Conservation (phyloP, 2,888 invertebrate genomes). For the Phymatocera aterrima region DNA sequence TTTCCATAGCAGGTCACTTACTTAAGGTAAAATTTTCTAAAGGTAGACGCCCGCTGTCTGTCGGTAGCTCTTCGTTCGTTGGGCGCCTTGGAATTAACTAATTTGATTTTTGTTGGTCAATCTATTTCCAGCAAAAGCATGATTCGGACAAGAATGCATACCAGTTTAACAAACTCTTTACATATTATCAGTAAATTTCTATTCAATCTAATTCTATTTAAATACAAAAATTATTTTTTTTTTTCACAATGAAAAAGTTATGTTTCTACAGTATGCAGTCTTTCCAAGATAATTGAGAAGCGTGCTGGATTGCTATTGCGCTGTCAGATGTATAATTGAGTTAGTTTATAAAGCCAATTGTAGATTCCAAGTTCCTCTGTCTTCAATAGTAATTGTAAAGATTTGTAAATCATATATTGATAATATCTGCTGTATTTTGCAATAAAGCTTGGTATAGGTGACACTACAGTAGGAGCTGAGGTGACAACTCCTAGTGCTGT, state of each 20-base stretch:
- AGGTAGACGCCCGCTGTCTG: constrained; percentile 54
- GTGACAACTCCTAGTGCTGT: too few species aligned
- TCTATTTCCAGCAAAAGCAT: constrained; percentile 40
- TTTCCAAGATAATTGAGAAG: constrained; percentile 19
- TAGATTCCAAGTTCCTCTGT: background rate
- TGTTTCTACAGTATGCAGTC: constrained; percentile 20
- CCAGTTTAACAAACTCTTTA: constrained; percentile 18
- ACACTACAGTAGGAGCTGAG: too few species aligned
- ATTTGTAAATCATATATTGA: background rate
- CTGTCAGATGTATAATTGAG: constrained; percentile 9
- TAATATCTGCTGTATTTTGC: background rate
- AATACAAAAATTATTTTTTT: background rate
- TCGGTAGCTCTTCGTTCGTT: constrained; percentile 52
- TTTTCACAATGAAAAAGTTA: constrained; percentile 4
- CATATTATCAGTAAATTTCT: background rate
- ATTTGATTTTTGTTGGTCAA: constrained; percentile 38
- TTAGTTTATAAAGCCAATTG: background rate
- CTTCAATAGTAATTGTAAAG: background rate
- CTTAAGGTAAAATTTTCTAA: constrained; percentile 59
- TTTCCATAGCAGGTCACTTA: constrained; percentile 59
- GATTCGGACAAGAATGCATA: constrained; percentile 34
- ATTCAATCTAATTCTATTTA: background rate
- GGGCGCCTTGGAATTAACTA: constrained; percentile 50
- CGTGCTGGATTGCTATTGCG: constrained; percentile 28
- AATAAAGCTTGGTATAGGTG: too few species aligned